These are phyloP conservation scores for Centropristis striata DNA, from an alignment of 2,113 vertebrate genomes.

Conservation along the genomic window DNA sequence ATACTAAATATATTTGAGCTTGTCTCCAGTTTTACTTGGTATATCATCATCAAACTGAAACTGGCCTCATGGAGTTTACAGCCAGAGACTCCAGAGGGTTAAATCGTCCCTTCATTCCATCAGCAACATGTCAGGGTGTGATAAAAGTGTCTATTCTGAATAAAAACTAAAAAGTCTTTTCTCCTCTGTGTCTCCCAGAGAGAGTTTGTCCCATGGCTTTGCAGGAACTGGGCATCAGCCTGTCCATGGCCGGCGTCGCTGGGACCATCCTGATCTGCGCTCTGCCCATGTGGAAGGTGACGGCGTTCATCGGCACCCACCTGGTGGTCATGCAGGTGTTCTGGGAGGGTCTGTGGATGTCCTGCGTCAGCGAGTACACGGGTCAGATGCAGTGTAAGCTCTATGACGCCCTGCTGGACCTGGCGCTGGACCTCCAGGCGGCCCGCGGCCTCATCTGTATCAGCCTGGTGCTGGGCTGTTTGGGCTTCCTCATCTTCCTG, in stretches of 20 bases:
- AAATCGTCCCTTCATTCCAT: neutral
- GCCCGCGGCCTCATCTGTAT: slow-evolving; percentile 87
- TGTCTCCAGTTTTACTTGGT: too few relatives aligned
- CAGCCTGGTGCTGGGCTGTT: slow-evolving; percentile 83
- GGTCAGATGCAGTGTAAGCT: slow-evolving; percentile 92
- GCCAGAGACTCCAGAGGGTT: too few relatives aligned
- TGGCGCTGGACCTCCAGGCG: slow-evolving; percentile 87
- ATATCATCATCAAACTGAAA: too few relatives aligned
- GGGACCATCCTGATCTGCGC: slow-evolving; percentile 90
- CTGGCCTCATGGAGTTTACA: too few relatives aligned
- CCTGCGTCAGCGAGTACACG: slow-evolving; percentile 88
- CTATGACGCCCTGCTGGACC: slow-evolving; percentile 89
- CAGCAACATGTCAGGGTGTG: neutral
- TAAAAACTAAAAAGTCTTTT: neutral
- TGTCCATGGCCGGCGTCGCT: slow-evolving; percentile 85
- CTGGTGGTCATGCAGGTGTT: slow-evolving; percentile 91
- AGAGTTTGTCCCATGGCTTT: slow-evolving; percentile 77
- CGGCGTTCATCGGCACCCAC: slow-evolving; percentile 89
- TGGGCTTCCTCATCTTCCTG: slow-evolving; percentile 85
- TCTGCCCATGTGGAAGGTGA: slow-evolving; percentile 93
- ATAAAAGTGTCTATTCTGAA: neutral
- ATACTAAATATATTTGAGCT: too few relatives aligned
- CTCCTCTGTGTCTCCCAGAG: slow-evolving; percentile 45
- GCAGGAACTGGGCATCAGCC: slow-evolving; percentile 86
- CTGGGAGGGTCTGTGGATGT: slow-evolving; percentile 94